Evolutionary conservation across 2,113 vertebrate species (phyloP), one percentile per base, ranked within the genome.

Genomic region (Platysternon megacephalum): DNA sequence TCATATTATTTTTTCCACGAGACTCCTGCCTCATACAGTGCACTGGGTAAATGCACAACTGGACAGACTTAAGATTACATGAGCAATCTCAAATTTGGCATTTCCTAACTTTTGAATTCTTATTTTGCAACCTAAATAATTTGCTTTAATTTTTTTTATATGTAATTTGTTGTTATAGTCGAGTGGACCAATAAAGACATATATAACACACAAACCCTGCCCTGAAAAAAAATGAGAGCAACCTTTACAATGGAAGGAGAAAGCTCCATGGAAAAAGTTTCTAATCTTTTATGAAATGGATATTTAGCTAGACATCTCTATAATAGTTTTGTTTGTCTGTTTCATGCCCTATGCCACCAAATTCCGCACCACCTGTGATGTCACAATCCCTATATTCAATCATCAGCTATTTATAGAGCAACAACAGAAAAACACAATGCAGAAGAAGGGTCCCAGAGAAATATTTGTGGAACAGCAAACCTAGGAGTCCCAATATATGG

Each of bases 21-120:
- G 17, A 14, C 11, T 14, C 0, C 1, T 72, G 39, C 46, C 4
- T 44, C 11, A 7, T 51, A 4, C 16, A 5, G 7, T 24, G 8
- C n/a, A 12, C 8, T 19, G 28, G 8, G 28, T 74, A 35, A 11
- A 39, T 74, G 8, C 44, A 0, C 11, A 26, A 4, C 12, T 14
- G 5, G 29, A 6, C 8, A 35, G 24, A 8, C 17, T 1, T 48
- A 35, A 65, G 48, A 32, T n/a, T 6, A 52, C 26, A 3, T 0
- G 2, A 5, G 11, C 42, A 7, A 65, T 80, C 58, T 19, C 26
- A 32, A 42, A 65, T n/a, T 11, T 22, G 26, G 16, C 13, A 65
- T 65, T 65, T 65, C 16, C 35, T 65, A n/a, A 65, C 35, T 19
- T 16, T 65, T 61, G 28, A 61, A 13, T 61, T 29, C 28, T 61